Evolutionary conservation across 2,797 vertebrate genomes (phyloP).

Genomic region (Gymnopithys bicolor): DNA sequence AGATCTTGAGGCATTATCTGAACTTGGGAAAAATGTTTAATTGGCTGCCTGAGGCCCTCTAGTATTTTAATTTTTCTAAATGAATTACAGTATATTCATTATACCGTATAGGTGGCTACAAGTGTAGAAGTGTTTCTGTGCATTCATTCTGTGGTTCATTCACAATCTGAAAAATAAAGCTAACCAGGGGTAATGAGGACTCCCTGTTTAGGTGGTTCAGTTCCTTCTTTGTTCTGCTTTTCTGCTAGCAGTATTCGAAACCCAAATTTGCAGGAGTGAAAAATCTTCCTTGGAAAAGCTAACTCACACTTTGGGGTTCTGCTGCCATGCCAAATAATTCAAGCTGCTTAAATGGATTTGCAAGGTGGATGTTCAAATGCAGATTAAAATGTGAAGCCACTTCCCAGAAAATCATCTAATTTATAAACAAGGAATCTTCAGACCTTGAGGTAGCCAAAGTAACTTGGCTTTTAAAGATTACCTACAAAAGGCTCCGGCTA

Average conservation of each 20-base stretch:
- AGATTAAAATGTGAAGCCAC: constrained; percentile 28
- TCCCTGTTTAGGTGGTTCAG: not conserved
- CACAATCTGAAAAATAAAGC: constrained; percentile 25
- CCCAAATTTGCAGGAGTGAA: constrained; percentile 21
- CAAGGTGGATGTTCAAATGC: not conserved
- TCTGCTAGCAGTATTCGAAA: not conserved
- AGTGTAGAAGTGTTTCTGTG: not conserved
- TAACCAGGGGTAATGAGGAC: not conserved
- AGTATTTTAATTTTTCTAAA: constrained; percentile 34
- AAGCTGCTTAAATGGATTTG: constrained; percentile 40
- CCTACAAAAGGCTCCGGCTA: not conserved
- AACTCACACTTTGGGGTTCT: not conserved
- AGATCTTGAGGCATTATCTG: constrained; percentile 17
- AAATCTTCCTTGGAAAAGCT: constrained; percentile 25
- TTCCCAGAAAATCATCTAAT: not conserved
- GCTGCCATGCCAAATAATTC: constrained; percentile 10
- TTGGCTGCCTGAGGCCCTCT: not conserved
- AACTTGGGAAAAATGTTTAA: constrained; percentile 20
- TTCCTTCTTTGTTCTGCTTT: constrained; percentile 43
- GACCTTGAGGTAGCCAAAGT: not conserved
- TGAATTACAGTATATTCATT: not conserved
- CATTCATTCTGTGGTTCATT: not conserved
- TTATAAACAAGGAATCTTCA: constrained; percentile 7
- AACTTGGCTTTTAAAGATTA: constrained; percentile 30
- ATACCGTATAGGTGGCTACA: not conserved